Base-by-base conservation (phyloP, 2,888 invertebrate species). In the Stegana nigrithorax region DNA sequence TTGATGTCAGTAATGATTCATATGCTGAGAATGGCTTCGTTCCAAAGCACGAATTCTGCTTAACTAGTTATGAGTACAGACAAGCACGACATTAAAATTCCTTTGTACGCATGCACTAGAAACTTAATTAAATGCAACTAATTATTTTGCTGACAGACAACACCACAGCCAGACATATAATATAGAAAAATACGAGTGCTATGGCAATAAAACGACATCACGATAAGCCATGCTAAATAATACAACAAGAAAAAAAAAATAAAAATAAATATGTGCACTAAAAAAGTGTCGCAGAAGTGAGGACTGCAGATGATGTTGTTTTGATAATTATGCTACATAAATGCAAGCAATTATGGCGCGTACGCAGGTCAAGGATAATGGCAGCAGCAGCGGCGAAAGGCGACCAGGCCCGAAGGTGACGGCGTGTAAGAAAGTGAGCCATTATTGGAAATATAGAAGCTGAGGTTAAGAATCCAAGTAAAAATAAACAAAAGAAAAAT, bases 321-420 rank as follows among this genome's bases (percentile, higher is more conserved):
- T 26, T 36, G 53, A 53, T 53, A 53, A 39, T 39, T 27, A 32
- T 21, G 45, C 63, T 36, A 73, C 76, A 75, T 66, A 67, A 72
- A 63, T 70, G 73, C 62, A n/a, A 14, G 39, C 3, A 4, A 39
- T 39, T 39, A 14, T 17, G 17, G n/a, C 12, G 6, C 2, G 39
- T n/a, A 59, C 58, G 61, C 60, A 65, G 73, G 79, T 74, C 74
- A 74, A 78, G 74, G 79, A 77, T 74, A 76, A 70, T 70, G 65
- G n/a, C n/a, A n/a, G n/a, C n/a, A n/a, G n/a, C n/a, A n/a, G n/a
- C n/a, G n/a, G n/a, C n/a, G n/a, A n/a, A n/a, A n/a, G n/a, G n/a
- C n/a, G n/a, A n/a, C n/a, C n/a, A n/a, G n/a, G n/a, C n/a, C n/a
- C n/a, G n/a, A n/a, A n/a, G n/a, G n/a, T n/a, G n/a, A n/a, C n/a